Evolutionary conservation across 2,888 invertebrate species (phyloP).

Genomic region (Loripinus fragilis): DNA sequence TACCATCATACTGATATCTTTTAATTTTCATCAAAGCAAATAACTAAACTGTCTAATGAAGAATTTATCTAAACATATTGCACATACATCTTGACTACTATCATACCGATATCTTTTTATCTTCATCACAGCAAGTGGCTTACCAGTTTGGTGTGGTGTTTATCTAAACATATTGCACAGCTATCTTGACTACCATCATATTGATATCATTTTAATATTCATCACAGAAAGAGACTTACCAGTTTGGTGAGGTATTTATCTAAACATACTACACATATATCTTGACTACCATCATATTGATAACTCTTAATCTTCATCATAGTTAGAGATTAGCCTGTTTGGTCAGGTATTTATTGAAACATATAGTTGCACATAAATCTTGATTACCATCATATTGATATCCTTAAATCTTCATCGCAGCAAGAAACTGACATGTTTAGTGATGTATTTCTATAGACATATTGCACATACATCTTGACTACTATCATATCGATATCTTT

Average conservation of each 20-base stretch:
- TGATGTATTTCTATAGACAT: too few relatives aligned
- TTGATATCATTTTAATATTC: too few relatives aligned
- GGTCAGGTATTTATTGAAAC: slow-evolving; percentile 83
- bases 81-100: slow-evolving; percentile 81
- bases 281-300: too few relatives aligned
- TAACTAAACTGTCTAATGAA: slow-evolving; percentile 58
- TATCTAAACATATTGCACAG: too few relatives aligned
- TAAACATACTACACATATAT: slow-evolving; percentile 84
- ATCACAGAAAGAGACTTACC: too few relatives aligned
- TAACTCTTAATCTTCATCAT: slow-evolving; percentile 65
- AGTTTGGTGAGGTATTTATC: slow-evolving; percentile 84
- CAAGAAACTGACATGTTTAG: slow-evolving; percentile 75
- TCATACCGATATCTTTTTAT: slow-evolving; percentile 71
- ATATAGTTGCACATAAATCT: slow-evolving; percentile 84
- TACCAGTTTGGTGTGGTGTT: slow-evolving; percentile 74
- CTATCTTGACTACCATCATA: too few relatives aligned
- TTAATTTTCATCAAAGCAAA: too few relatives aligned
- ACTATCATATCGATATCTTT: too few relatives aligned
- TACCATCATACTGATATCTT: slow-evolving; percentile 39
- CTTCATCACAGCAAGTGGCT: slow-evolving; percentile 77
- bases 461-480: too few relatives aligned
- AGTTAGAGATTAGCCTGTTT: too few relatives aligned
- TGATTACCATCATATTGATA: slow-evolving; percentile 66
- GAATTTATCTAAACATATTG: slow-evolving; percentile 84
- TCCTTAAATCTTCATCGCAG: slow-evolving; percentile 76